phyloP scores from a whole-genome alignment of 1,140 invertebrate genomes.

The Campoletis sonorensis region DNA sequence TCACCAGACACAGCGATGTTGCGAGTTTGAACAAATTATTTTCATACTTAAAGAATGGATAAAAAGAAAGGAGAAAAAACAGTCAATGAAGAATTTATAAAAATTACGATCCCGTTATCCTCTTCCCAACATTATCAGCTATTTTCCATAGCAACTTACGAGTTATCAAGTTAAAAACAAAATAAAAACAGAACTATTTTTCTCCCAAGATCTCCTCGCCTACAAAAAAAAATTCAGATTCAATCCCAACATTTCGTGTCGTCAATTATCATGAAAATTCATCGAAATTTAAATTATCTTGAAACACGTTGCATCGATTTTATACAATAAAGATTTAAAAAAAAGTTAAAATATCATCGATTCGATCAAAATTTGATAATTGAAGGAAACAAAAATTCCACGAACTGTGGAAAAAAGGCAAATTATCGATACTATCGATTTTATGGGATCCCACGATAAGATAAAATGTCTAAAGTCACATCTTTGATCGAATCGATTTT shows the following conservation, averaged over 20 bases:
- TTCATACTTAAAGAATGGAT: constrained; percentile 61
- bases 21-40: constrained; percentile 64
- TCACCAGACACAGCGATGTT: constrained; percentile 27
- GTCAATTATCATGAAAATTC: constrained; percentile 1
- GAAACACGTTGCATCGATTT: not conserved
- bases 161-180: not conserved
- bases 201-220: not conserved
- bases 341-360: constrained; percentile 9
- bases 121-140: not conserved
- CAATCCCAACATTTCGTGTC: not conserved
- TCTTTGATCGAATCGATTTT: not conserved
- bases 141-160: not conserved
- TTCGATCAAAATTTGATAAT: too few species aligned
- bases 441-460: not conserved
- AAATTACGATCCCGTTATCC: not conserved
- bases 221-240: not conserved
- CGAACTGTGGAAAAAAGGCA: too few species aligned
- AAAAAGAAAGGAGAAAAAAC: constrained; percentile 2
- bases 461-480: not conserved
- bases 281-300: not conserved
- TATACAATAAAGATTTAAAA: not conserved
- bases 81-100: constrained; percentile 27
- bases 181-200: too few species aligned
- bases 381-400: too few species aligned
- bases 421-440: not conserved